These are phyloP conservation scores for Biston stratarius DNA, from an alignment of 2,888 invertebrate species.

Conservation along the genomic window DNA sequence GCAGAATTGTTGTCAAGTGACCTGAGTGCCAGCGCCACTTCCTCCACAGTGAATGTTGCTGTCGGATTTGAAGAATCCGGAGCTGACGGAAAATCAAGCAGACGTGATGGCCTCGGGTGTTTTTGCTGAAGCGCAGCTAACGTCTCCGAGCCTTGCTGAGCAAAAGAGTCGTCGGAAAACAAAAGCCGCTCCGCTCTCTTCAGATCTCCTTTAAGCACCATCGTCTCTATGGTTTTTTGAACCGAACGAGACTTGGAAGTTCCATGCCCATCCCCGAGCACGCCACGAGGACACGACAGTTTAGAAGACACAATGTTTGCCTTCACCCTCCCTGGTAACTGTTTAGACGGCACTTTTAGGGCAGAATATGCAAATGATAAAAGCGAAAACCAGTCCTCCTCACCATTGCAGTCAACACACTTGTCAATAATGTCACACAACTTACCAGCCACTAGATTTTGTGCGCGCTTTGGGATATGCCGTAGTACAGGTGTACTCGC, in stretches of 20 bases:
- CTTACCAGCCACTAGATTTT: constrained; percentile 1
- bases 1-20: background rate
- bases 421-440: constrained; percentile 8
- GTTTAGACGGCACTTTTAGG: constrained; percentile 2
- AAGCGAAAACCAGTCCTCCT: constrained; percentile 4
- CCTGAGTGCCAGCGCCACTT: background rate
- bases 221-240: background rate
- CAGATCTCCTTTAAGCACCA: constrained; percentile 1
- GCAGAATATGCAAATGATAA: constrained; percentile 5
- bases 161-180: background rate
- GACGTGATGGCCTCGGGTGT: constrained; percentile 1
- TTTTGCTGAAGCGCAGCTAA: background rate
- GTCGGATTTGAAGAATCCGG: background rate
- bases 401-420: background rate
- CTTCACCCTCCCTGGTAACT: constrained; percentile 1
- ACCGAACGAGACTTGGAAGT: background rate
- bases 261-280: background rate
- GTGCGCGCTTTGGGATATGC: constrained; percentile 2
- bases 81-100: background rate
- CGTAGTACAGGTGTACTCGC: background rate
- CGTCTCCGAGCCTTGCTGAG: background rate
- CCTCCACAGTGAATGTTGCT: background rate
- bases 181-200: background rate
- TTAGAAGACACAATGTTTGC: background rate
- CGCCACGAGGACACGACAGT: no score